Percentiles rank a stretch among this genome's conserved stretches.
Conservation (phyloP, 2,113 vertebrate genomes). For the Centrocercus urophasianus region DNA sequence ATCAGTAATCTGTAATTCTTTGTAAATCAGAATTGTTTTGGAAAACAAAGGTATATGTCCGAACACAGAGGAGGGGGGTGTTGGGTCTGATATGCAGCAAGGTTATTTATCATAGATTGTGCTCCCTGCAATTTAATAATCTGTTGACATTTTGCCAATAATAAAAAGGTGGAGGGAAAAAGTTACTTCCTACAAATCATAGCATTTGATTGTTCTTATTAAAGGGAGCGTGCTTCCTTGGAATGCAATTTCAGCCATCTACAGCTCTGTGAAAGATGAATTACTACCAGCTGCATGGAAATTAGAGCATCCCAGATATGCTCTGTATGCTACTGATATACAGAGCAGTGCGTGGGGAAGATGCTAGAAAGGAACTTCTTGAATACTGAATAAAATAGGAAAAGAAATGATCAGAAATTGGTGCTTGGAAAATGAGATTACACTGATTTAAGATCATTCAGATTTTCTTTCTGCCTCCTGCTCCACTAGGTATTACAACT, state of each 20-base stretch:
- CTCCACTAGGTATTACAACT: neutral
- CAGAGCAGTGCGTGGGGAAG: neutral
- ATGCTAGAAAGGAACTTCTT: neutral
- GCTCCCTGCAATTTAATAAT: conserved; percentile 30
- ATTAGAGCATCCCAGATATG: neutral
- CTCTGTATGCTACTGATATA: neutral
- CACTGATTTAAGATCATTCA: neutral
- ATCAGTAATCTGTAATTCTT: neutral
- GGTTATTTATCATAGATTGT: conserved; percentile 15
- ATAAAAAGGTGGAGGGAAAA: conserved; percentile 51
- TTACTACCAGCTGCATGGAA: neutral
- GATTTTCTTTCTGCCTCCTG: neutral
- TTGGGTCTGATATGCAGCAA: conserved; percentile 11
- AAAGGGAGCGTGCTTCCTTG: conserved; percentile 14
- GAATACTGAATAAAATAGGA: neutral
- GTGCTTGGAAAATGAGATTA: neutral
- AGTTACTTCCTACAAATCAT: conserved; percentile 37
- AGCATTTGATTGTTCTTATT: conserved; percentile 32
- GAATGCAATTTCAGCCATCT: neutral
- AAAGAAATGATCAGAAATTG: neutral
- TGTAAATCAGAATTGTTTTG: neutral
- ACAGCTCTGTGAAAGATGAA: neutral
- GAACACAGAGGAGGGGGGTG: neutral
- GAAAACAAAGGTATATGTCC: neutral
- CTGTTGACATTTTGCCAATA: conserved; percentile 36